Evolutionary conservation across 1,140 invertebrate genomes (phyloP).

Genomic region (Theocolax elegans): DNA sequence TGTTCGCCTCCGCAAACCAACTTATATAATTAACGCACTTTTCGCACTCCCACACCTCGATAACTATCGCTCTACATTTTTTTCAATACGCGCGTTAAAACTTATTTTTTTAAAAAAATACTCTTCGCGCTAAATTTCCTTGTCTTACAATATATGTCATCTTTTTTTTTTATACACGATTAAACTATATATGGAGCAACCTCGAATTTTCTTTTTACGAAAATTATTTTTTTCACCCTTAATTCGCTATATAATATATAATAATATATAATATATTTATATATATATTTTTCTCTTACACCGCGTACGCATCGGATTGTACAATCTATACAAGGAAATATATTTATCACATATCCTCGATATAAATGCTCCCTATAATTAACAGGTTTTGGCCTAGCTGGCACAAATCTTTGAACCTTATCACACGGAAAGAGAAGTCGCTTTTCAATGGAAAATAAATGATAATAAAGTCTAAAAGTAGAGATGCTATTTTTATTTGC

Average conservation of each 20-base stretch:
- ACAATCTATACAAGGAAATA: slow-evolving; percentile 22
- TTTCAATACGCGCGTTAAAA: slow-evolving; percentile 30
- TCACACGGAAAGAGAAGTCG: slow-evolving; percentile 25
- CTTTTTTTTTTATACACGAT: slow-evolving; percentile 36
- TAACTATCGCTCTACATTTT: slow-evolving; percentile 19
- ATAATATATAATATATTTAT: slow-evolving; percentile 35
- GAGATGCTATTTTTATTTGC: slow-evolving; percentile 1
- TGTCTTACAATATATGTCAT: slow-evolving; percentile 20
- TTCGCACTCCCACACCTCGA: slow-evolving; percentile 3
- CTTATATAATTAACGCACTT: slow-evolving; percentile 18
- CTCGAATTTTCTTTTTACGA: slow-evolving; percentile 14
- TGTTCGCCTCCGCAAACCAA: slow-evolving; percentile 20
- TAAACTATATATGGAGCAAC: slow-evolving; percentile 32
- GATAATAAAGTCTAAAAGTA: slow-evolving; percentile 16
- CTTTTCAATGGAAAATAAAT: slow-evolving; percentile 16
- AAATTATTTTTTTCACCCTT: slow-evolving; percentile 6
- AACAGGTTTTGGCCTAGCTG: neutral
- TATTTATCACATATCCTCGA: slow-evolving; percentile 34
- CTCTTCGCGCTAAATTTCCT: slow-evolving; percentile 14
- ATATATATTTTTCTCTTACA: slow-evolving; percentile 8
- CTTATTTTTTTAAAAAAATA: slow-evolving; percentile 36
- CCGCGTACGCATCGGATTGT: slow-evolving; percentile 31
- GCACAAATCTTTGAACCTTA: slow-evolving; percentile 27
- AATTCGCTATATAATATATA: slow-evolving; percentile 23
- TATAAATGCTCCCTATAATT: slow-evolving; percentile 27